A percentile compares a stretch with the other conserved stretches of the same genome.
Evolutionary conservation across 2,888 invertebrate genomes (phyloP).

Genomic region (Cinara cedri): DNA sequence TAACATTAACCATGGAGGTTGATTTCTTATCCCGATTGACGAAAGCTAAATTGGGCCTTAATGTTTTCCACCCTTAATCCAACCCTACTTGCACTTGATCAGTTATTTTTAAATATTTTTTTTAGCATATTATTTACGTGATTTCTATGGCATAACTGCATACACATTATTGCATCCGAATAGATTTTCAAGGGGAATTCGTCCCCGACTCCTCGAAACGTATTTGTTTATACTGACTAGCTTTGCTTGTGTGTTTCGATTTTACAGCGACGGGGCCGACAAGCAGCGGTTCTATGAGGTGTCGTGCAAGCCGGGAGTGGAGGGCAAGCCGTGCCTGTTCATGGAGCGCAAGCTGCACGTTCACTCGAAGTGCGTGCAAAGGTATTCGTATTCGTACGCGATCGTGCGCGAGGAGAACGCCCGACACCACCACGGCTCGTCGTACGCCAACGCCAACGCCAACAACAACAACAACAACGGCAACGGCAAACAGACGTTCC

Average conservation of each 20-base stretch:
- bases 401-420: slow-evolving; percentile 71
- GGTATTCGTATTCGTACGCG: slow-evolving; percentile 83
- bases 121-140: too few relatives aligned
- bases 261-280: slow-evolving; percentile 52
- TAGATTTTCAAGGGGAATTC: too few relatives aligned
- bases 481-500: slow-evolving; percentile 46
- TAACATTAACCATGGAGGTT: too few relatives aligned
- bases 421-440: slow-evolving; percentile 59
- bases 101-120: too few relatives aligned
- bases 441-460: slow-evolving; percentile 38
- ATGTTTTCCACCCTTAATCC: too few relatives aligned
- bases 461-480: slow-evolving; percentile 57
- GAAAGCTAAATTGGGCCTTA: too few relatives aligned
- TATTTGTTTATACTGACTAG: too few relatives aligned
- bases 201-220: too few relatives aligned
- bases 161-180: too few relatives aligned
- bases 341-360: slow-evolving; percentile 73
- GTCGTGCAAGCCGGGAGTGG: slow-evolving; percentile 75
- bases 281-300: slow-evolving; percentile 73
- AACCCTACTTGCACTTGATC: too few relatives aligned
- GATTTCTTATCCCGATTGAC: too few relatives aligned
- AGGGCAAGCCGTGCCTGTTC: slow-evolving; percentile 76
- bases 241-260: background rate
- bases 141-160: too few relatives aligned
- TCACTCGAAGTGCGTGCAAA: slow-evolving; percentile 81